Percentiles rank a stretch among this genome's conserved stretches.
These are phyloP conservation scores for Panopea generosa DNA, from an alignment of 2,888 invertebrate species.

Conservation along the genomic window DNA sequence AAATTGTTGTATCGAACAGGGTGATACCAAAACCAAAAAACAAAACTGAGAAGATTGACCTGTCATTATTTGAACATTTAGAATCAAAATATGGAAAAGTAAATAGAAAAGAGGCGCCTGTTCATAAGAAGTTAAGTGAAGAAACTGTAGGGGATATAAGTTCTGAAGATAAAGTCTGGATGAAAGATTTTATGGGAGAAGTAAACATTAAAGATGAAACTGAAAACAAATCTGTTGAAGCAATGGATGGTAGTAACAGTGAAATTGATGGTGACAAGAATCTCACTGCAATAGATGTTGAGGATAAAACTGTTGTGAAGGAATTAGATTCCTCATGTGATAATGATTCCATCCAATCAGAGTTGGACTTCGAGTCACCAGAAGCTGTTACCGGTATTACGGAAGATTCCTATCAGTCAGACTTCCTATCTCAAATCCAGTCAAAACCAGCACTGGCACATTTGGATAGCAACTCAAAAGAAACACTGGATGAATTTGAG, in stretches of 20 bases:
- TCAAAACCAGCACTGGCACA: not conserved
- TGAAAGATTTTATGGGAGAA: not conserved
- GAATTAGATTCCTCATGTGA: not conserved
- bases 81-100: slow-evolving; percentile 20
- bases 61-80: slow-evolving; percentile 19
- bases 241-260: not conserved
- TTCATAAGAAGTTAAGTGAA: not conserved
- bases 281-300: too few species aligned
- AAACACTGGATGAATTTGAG: not conserved
- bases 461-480: not conserved
- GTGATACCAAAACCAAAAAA: not conserved
- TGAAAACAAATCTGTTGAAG: not conserved
- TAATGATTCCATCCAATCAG: slow-evolving; percentile 6
- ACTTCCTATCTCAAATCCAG: slow-evolving; percentile 17
- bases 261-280: not conserved
- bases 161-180: slow-evolving; percentile 11
- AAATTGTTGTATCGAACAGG: slow-evolving; percentile 6
- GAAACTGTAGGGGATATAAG: not conserved
- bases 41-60: not conserved
- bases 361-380: not conserved
- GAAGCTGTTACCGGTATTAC: not conserved
- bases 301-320: not conserved
- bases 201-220: not conserved
- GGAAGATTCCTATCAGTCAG: slow-evolving; percentile 33
- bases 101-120: not conserved